Conservation (phyloP, 2,113 vertebrate genomes). For the Okapia johnstoni region DNA sequence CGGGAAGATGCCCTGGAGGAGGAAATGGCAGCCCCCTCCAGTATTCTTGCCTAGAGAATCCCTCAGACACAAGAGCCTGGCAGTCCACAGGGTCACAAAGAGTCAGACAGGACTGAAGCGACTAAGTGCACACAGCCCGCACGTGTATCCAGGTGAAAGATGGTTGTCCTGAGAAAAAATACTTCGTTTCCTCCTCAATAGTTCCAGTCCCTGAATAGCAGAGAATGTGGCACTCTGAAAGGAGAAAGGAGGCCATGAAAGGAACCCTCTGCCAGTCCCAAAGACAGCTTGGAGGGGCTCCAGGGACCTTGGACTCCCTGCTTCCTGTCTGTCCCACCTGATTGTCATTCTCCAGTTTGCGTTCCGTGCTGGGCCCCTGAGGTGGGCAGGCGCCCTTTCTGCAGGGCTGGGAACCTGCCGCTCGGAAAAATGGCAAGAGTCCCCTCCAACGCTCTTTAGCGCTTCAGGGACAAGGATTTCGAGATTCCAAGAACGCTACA, state of each 20-base stretch:
- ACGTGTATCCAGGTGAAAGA: not conserved
- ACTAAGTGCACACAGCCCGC: fast-evolving
- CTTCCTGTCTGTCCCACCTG: not conserved
- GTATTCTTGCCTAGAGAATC: not conserved
- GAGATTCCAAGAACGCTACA: not conserved
- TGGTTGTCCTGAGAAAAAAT: not conserved
- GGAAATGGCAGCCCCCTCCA: not conserved
- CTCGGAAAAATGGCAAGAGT: not conserved
- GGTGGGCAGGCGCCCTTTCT: not conserved
- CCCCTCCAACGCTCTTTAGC: not conserved
- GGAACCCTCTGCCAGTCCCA: too few species aligned
- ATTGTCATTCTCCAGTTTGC: not conserved
- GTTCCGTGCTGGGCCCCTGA: too few species aligned
- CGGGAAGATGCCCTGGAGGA: not conserved
- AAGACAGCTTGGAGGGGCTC: too few species aligned
- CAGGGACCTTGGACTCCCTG: not conserved
- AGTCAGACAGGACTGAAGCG: fast-evolving
- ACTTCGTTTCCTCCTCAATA: not conserved
- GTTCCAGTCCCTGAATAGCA: not conserved
- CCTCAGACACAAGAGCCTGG: not conserved
- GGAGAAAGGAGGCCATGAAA: not conserved
- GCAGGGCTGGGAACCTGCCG: not conserved
- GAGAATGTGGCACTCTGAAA: not conserved
- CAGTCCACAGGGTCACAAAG: not conserved
- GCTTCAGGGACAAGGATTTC: not conserved